Base-by-base conservation (phyloP, 2,797 vertebrate species). In the Heterohyrax brucei region DNA sequence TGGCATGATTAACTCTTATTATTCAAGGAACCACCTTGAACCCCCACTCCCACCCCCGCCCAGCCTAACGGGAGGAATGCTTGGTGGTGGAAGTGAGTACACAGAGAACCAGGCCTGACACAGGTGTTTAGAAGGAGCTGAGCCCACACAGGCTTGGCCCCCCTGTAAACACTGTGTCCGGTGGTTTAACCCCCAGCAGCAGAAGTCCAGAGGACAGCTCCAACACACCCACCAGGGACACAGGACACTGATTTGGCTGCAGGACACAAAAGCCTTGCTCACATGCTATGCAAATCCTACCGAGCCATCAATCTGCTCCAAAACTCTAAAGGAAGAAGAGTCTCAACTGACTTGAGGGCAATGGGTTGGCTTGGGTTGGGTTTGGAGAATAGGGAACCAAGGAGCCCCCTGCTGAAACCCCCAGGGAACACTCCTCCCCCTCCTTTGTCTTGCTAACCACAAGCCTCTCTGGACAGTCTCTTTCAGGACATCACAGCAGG, bases 161-260 rank as follows among this genome's bases (percentile, higher is more conserved):
- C 9, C 44, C 6, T 4, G 6, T 6, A 44, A n/a, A 22, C 0
- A 6, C 89, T 0, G 28, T 33, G 85, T 50, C 84, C 12, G 16
- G 53, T 56, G 53, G 10, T 56, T 13, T 56, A 56, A 56, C 12
- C 8, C 53, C 12, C 59, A 39, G 14, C 0, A 56, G 53, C 18
- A 4, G 0, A 21, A 76, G 94, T 24, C 26, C 56, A 14, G 73
- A 21, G 44, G 75, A 82, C 24, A 18, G 48, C 18, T 30, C 28
- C 3, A 21, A 14, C 18, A 33, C 1, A 7, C 22, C 16, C 33
- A 2, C 0, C 0, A 26, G 30, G 33, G 53, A 26, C 59, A 48
- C 0, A 30, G 3, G 2, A 18, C 0, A 53, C 68, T 78, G 6
- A n/a, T 4, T 0, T 56, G 30, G 87, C 19, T 1, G 46, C 6